Base-by-base conservation (phyloP, 2,888 invertebrate species). In the Cylindroiulus punctatus region DNA sequence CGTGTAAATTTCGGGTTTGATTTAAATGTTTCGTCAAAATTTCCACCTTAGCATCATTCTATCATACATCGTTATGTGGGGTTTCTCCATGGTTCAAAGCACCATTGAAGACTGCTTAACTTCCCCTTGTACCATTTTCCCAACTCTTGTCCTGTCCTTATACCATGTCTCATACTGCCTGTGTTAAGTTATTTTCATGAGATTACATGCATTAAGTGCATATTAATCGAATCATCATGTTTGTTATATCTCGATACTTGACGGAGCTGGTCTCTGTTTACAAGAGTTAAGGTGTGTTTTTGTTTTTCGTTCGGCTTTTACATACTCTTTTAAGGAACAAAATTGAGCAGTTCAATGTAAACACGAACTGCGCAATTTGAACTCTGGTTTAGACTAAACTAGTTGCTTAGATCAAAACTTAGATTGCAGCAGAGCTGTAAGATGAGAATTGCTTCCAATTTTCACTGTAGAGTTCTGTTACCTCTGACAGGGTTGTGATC, bases 61-160 rank as follows among this genome's bases (percentile, higher is more conserved):
- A 26, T 65, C 65, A 85, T 82, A 30, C 84, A 86, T 86, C 84
- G 82, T 76, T 47, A 84, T 86, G 86, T 86, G 86, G 52, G 82
- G 52, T 84, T 57, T 86, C 81, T 32, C 32, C 30, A 85, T 81
- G 44, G 26, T 47, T 85, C 86, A 44, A 86, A 81, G 81, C 44
- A 86, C 32, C 30, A 65, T 47, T 81, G 42, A 47, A 44, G 82
- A 81, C 52, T 42, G 36, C 32, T 36, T 47, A n/a, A 42, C 36
- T 42, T 42, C 26, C 42, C 83, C 42, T 40, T 83, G 42, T 42
- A 83, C 83, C 83, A 40, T 83, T 83, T 40, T 42, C 22, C 40
- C 42, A n/a, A 22, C 42, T 83, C 32, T 65, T 40, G 82, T 82
- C 82, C 42, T 82, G 82, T 82, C 82, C 42, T 82, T 82, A 36